Evolutionary conservation across 2,888 invertebrate genomes (phyloP), one percentile per base, ranked within the genome.

Genomic region (Lathronympha strigana): DNA sequence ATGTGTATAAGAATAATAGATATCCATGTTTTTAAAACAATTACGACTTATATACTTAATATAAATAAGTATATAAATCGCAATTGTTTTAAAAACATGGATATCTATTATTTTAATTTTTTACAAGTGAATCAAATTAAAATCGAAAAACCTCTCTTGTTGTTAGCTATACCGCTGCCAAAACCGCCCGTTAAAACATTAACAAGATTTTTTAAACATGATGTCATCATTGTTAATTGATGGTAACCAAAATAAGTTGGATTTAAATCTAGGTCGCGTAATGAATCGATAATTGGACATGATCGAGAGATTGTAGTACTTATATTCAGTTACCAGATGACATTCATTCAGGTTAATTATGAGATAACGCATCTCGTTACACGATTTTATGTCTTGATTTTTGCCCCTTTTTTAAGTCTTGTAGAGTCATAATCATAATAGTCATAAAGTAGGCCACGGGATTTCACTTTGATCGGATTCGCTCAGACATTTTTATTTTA

Each of bases 321-420:
- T n/a, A 57, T 40, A 43, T 23, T 47, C 6, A 49, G 13, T 63
- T 43, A 45, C 45, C 50, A 23, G 33, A 58, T 58, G 50, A 58
- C 33, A 40, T 57, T 57, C 23, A 58, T 36, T 51, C 33, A 4
- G 19, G 33, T 51, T n/a, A 45, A 45, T 45, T 36, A 58, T 51
- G 51, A 45, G 58, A 51, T 58, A 33, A 33, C 50, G 19, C 11
- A 49, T 13, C 21, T 43, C 36, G n/a, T 36, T 38, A 43, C 23
- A 54, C 23, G 33, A 54, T 38, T 53, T 28, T 17, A 28, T 55
- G 23, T 55, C 28, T 55, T 43, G 36, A 9, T 54, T 53, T 47
- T 28, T 53, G 3, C 13, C n/a, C 6, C 19, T 28, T 51, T 19
- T 19, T 33, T 4, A 5, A 45, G 4, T 11, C 23, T n/a, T 47